Evolutionary conservation across 2,113 vertebrate species (phyloP).

Genomic region (Turnix velox): DNA sequence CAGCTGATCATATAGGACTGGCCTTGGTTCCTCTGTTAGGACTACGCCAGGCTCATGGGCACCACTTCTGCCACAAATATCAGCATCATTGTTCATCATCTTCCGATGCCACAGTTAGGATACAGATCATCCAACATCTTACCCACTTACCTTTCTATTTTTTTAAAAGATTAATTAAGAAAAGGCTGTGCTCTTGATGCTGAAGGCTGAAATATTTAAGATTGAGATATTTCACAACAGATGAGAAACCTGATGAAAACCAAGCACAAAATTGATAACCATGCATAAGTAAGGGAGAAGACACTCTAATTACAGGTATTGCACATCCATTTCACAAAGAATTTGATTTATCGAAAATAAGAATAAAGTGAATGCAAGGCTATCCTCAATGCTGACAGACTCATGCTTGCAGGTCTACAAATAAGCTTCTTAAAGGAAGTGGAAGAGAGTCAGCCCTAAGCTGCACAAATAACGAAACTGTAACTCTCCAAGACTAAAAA

Average conservation of each 20-base stretch:
- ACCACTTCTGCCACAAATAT: not conserved
- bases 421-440: conserved; percentile 8
- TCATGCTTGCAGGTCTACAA: not conserved
- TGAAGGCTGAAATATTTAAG: not conserved
- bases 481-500: not conserved
- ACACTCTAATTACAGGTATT: not conserved
- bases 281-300: not conserved
- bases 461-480: conserved; percentile 14
- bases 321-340: not conserved
- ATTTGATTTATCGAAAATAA: not conserved
- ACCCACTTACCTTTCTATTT: not conserved
- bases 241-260: not conserved
- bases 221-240: not conserved
- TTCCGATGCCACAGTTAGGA: not conserved
- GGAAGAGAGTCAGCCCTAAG: conserved; percentile 12
- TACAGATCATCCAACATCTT: not conserved
- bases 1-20: not conserved
- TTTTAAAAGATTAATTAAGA: not conserved
- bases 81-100: not conserved
- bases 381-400: not conserved
- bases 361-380: not conserved
- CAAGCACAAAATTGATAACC: not conserved
- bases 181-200: not conserved
- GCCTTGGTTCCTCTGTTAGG: not conserved
- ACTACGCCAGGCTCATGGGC: accelerated